phyloP scores from a whole-genome alignment of 2,113 vertebrate species.

The Pampusana beccarii region DNA sequence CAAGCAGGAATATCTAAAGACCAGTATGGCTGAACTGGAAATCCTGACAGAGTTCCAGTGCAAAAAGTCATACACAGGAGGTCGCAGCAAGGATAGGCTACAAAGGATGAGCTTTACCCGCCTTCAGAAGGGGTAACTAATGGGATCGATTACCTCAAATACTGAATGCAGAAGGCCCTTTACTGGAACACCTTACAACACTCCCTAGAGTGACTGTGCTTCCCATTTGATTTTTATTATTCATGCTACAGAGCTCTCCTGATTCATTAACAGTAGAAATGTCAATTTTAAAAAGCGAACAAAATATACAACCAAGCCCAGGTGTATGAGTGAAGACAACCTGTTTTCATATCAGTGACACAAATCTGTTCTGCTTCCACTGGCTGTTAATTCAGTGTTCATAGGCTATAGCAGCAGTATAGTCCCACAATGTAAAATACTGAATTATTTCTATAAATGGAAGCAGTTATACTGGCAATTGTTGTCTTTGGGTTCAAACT shows the following conservation, averaged over 20 bases:
- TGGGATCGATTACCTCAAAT: no score
- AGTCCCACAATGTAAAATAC: not conserved
- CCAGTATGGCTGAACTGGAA: not conserved
- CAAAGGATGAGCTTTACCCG: fast-evolving
- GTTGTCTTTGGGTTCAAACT: conserved; percentile 19
- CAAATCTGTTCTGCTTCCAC: not conserved
- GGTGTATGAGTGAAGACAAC: not conserved
- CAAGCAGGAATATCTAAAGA: not conserved
- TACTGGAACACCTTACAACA: no score
- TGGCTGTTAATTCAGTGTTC: not conserved
- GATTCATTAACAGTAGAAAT: not conserved
- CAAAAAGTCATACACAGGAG: not conserved
- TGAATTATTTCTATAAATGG: conserved; percentile 45
- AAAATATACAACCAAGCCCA: not conserved
- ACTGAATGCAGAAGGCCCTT: no score
- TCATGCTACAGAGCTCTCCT: no score
- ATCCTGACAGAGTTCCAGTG: not conserved
- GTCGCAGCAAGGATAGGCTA: not conserved
- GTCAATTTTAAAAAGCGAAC: not conserved
- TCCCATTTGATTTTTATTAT: no score
- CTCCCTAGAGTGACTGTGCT: no score
- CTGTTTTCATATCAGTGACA: not conserved
- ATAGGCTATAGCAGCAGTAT: not conserved
- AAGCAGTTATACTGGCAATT: not conserved
- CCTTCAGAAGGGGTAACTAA: no score